A percentile compares a stretch with the other conserved stretches of the same genome.
Evolutionary conservation across 2,797 vertebrate genomes (phyloP).

Genomic region (Prionace glauca): DNA sequence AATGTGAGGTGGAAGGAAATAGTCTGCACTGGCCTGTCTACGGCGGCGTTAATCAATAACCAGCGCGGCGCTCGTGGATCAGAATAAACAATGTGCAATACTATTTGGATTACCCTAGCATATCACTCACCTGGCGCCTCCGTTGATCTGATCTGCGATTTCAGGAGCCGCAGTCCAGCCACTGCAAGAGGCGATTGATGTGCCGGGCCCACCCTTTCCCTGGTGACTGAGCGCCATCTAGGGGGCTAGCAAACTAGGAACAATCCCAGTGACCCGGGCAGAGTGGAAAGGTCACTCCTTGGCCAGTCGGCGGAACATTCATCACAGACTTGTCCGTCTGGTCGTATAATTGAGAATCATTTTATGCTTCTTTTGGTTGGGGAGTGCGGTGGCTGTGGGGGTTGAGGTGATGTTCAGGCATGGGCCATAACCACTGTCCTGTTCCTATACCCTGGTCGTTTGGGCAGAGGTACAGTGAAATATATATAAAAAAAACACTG

Average conservation of each 20-base stretch:
- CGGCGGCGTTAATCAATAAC: constrained; percentile 92
- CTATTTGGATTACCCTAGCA: constrained; percentile 72
- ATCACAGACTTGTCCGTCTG: not conserved
- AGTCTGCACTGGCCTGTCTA: constrained; percentile 63
- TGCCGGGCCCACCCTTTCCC: not conserved
- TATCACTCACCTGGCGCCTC: constrained; percentile 99
- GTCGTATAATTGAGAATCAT: constrained; percentile 15
- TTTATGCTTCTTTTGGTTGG: not conserved
- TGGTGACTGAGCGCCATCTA: constrained; percentile 15
- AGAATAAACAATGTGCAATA: constrained; percentile 72
- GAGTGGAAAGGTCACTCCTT: constrained; percentile 35
- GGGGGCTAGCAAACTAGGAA: not conserved
- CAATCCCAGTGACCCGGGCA: not conserved
- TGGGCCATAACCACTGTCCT: not conserved
- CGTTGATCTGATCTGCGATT: constrained; percentile 73
- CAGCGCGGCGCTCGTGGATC: constrained; percentile 71
- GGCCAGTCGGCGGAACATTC: constrained; percentile 9
- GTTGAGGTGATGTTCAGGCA: not conserved
- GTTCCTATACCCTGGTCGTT: not conserved
- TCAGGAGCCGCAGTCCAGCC: constrained; percentile 56
- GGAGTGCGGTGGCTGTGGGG: not conserved
- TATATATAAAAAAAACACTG: not conserved
- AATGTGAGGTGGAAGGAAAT: constrained; percentile 5
- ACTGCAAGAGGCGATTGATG: constrained; percentile 12
- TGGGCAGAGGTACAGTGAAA: not conserved